Evolutionary conservation across 2,797 vertebrate species (phyloP).

Genomic region (Apodemus agrarius): DNA sequence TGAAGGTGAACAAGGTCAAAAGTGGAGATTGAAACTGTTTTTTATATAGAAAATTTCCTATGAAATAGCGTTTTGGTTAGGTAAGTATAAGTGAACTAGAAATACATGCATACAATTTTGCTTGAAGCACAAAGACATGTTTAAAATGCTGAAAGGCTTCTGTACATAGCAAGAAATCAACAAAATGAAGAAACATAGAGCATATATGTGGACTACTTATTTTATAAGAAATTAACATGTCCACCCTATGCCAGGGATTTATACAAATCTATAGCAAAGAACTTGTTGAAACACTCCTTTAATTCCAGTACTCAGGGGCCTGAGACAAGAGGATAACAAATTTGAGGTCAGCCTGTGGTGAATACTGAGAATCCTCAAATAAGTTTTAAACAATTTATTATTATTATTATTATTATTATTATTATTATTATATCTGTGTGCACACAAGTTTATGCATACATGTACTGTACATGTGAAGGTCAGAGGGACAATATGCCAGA

Average conservation of each 20-base stretch:
- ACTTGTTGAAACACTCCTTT: background rate
- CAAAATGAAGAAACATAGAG: background rate
- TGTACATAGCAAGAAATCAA: background rate
- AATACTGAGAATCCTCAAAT: background rate
- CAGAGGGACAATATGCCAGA: background rate
- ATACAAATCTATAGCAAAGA: background rate
- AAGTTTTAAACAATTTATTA: background rate
- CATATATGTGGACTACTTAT: background rate
- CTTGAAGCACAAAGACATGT: background rate
- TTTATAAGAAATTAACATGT: background rate
- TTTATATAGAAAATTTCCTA: background rate
- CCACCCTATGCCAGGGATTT: background rate
- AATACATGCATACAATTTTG: constrained; percentile 42
- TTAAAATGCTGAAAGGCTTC: constrained; percentile 22
- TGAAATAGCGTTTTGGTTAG: constrained; percentile 54
- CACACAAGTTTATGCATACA: too few relatives aligned
- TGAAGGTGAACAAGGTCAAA: constrained; percentile 37
- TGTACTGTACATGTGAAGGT: background rate
- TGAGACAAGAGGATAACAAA: background rate
- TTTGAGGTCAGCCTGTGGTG: background rate
- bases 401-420: background rate
- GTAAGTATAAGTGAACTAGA: constrained; percentile 46
- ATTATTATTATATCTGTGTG: background rate
- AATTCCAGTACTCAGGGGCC: too few relatives aligned
- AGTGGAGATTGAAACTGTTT: background rate